phyloP scores from a whole-genome alignment of 2,797 vertebrate species.

The Borostomias antarcticus region DNA sequence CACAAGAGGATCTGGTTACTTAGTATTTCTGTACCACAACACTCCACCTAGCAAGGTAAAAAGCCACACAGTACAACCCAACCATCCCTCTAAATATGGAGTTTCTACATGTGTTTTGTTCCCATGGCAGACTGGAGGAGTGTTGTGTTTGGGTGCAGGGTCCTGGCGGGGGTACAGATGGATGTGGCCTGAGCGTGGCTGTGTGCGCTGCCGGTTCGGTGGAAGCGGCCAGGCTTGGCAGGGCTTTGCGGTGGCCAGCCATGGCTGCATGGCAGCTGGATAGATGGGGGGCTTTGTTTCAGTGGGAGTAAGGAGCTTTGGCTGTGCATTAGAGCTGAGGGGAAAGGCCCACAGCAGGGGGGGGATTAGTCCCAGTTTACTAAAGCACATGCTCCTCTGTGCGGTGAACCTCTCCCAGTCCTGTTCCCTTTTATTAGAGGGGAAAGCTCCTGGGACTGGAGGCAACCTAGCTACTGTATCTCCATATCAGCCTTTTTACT shows the following conservation, averaged over 20 bases:
- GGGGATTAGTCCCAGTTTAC: constrained; percentile 74
- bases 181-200: constrained; percentile 34
- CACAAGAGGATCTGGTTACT: too few relatives aligned
- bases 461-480: constrained; percentile 20
- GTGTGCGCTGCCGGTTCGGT: constrained; percentile 40
- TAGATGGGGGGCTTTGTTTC: constrained; percentile 79
- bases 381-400: constrained; percentile 75
- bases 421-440: constrained; percentile 62
- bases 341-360: constrained; percentile 78
- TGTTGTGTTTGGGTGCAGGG: constrained; percentile 38
- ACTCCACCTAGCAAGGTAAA: too few relatives aligned
- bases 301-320: constrained; percentile 75
- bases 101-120: constrained; percentile 16
- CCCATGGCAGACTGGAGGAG: constrained; percentile 7
- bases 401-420: constrained; percentile 75
- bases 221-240: constrained; percentile 65
- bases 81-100: neutral
- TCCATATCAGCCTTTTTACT: constrained; percentile 48
- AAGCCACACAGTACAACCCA: too few relatives aligned
- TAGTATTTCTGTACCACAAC: too few relatives aligned
- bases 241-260: constrained; percentile 28
- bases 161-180: constrained; percentile 30
- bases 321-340: constrained; percentile 79
- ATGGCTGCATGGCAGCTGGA: constrained; percentile 66
- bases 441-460: constrained; percentile 63